These are phyloP conservation scores for Amphiprion ocellaris DNA, from an alignment of 2,113 vertebrate genomes.

Conservation along the genomic window DNA sequence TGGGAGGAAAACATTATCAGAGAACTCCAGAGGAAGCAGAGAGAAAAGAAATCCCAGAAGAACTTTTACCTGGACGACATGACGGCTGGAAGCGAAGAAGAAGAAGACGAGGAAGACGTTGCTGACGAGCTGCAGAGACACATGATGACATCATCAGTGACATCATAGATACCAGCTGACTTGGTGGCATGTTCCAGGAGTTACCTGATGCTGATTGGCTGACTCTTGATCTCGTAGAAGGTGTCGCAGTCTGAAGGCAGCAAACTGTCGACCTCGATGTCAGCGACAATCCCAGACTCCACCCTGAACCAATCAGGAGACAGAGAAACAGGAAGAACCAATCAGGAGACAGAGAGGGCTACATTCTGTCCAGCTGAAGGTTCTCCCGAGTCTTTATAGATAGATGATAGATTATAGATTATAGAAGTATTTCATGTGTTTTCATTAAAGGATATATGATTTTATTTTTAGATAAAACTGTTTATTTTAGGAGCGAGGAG, in stretches of 20 bases:
- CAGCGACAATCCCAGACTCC: conserved; percentile 92
- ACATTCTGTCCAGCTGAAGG: too few relatives aligned
- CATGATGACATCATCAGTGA: neutral
- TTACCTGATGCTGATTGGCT: conserved; percentile 85
- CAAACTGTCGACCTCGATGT: conserved; percentile 89
- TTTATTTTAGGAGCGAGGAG: too few relatives aligned
- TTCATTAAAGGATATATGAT: too few relatives aligned
- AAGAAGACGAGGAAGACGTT: conserved; percentile 38
- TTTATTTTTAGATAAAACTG: too few relatives aligned
- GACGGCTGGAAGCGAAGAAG: conserved; percentile 51
- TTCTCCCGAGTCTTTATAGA: too few relatives aligned
- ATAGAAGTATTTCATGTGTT: too few relatives aligned
- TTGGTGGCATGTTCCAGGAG: neutral
- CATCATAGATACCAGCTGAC: neutral
- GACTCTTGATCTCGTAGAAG: conserved; percentile 92
- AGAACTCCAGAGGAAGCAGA: neutral
- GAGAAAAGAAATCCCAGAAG: neutral
- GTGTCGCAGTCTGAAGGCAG: conserved; percentile 82
- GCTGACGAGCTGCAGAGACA: conserved; percentile 36
- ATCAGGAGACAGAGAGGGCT: conserved; percentile 2
- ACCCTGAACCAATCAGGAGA: conserved; percentile 47
- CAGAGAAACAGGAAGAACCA: neutral
- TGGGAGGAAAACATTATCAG: neutral
- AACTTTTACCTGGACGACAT: conserved; percentile 68
- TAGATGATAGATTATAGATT: too few relatives aligned